Percentiles rank a stretch among this genome's conserved stretches.
These are phyloP conservation scores for Setophaga petechia DNA, from an alignment of 2,113 vertebrate genomes.

Conservation along the genomic window DNA sequence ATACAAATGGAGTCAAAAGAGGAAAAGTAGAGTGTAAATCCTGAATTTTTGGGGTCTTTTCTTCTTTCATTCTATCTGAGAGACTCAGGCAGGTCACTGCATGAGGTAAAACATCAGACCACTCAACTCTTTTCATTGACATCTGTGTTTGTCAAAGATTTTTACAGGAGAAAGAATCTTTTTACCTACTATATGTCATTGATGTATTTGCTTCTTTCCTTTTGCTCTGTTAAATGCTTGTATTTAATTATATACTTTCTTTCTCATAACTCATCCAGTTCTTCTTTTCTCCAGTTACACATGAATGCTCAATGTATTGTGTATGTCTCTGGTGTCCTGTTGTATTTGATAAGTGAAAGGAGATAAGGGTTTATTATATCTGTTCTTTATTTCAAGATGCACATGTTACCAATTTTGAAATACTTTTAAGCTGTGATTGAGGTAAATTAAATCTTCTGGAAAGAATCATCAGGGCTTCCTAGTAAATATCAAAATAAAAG, in stretches of 20 bases:
- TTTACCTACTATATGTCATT: constrained; percentile 35
- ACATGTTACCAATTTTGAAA: neutral
- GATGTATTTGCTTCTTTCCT: constrained; percentile 28
- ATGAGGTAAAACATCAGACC: neutral
- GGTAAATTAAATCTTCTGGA: constrained; percentile 21
- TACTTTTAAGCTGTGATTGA: neutral
- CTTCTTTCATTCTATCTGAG: neutral
- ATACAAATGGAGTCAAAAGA: neutral
- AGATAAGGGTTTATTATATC: constrained; percentile 46
- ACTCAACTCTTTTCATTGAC: neutral
- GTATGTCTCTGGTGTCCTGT: constrained; percentile 6
- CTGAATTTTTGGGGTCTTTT: neutral
- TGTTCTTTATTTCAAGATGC: neutral
- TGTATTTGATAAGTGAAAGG: constrained; percentile 21
- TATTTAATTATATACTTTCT: constrained; percentile 19
- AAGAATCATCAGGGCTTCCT: neutral
- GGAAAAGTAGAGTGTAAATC: neutral
- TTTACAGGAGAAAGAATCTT: neutral
- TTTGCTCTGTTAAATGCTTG: constrained; percentile 9
- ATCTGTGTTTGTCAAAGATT: neutral
- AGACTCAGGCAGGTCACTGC: neutral
- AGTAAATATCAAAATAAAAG: constrained; percentile 52
- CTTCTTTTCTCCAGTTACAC: constrained; percentile 4
- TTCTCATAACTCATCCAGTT: constrained; percentile 18
- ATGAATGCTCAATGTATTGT: constrained; percentile 17